Evolutionary conservation across 2,113 vertebrate species (phyloP).

Genomic region (Rhinopomastus cyanomelas): DNA sequence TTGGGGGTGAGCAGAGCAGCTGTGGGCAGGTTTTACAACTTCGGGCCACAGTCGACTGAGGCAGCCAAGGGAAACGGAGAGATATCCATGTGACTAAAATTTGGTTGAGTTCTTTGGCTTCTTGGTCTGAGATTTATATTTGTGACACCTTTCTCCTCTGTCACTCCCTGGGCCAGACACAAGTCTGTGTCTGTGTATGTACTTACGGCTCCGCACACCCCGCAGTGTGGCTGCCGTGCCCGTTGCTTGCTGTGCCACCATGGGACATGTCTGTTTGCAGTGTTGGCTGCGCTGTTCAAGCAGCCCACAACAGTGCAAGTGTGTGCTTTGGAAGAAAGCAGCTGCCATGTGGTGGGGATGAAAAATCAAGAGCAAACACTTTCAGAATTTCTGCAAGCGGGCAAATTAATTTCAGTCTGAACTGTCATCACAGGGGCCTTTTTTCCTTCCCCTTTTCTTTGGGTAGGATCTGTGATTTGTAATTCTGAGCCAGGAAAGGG

Average conservation of each 20-base stretch:
- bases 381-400: constrained; percentile 59
- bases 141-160: constrained; percentile 49
- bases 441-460: constrained; percentile 33
- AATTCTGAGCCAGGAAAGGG: neutral
- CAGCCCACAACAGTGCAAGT: neutral
- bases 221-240: neutral
- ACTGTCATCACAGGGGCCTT: constrained; percentile 51
- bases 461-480: constrained; percentile 59
- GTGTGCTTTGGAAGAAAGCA: constrained; percentile 48
- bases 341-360: constrained; percentile 28
- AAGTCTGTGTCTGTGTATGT: constrained; percentile 30
- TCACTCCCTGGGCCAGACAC: constrained; percentile 43
- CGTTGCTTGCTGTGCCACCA: neutral
- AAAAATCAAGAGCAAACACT: constrained; percentile 55
- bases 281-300: neutral
- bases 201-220: neutral
- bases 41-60: neutral
- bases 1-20: constrained; percentile 53
- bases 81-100: constrained; percentile 50
- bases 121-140: constrained; percentile 50
- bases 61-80: constrained; percentile 35
- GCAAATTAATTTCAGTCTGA: constrained; percentile 59
- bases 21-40: constrained; percentile 51
- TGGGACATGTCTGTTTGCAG: neutral
- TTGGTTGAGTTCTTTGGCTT: constrained; percentile 37